Evolutionary conservation across 2,113 vertebrate genomes (phyloP).

Genomic region (Brienomyrus longianalis): DNA sequence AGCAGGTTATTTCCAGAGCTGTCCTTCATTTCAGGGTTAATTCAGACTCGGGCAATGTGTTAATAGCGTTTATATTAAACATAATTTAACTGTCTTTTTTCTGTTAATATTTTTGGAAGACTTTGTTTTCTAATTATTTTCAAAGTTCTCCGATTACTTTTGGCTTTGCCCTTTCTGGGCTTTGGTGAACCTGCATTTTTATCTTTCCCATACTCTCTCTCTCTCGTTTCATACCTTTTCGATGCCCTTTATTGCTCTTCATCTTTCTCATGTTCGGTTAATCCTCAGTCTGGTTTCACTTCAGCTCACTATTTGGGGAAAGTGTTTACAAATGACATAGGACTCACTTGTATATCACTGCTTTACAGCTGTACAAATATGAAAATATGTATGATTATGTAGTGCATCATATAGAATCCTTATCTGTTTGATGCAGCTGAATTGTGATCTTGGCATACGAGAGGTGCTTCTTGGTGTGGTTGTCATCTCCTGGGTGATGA

Average conservation of each 20-base stretch:
- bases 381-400: background rate
- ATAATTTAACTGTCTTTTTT: background rate
- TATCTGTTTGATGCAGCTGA: background rate
- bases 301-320: background rate
- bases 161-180: background rate
- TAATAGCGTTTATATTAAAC: background rate
- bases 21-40: background rate
- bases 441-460: background rate
- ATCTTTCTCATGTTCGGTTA: background rate
- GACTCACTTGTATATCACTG: background rate
- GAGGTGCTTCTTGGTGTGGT: background rate
- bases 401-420: background rate
- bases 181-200: background rate
- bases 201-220: background rate
- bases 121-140: background rate
- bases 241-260: background rate
- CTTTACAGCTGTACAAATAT: background rate
- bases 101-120: background rate
- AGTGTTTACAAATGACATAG: background rate
- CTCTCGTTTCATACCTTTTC: background rate
- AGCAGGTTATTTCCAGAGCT: background rate
- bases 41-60: background rate
- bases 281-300: background rate
- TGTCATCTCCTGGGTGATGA: background rate
- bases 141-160: background rate